phyloP scores from a whole-genome alignment of 2,113 vertebrate species.

The Gadus macrocephalus region DNA sequence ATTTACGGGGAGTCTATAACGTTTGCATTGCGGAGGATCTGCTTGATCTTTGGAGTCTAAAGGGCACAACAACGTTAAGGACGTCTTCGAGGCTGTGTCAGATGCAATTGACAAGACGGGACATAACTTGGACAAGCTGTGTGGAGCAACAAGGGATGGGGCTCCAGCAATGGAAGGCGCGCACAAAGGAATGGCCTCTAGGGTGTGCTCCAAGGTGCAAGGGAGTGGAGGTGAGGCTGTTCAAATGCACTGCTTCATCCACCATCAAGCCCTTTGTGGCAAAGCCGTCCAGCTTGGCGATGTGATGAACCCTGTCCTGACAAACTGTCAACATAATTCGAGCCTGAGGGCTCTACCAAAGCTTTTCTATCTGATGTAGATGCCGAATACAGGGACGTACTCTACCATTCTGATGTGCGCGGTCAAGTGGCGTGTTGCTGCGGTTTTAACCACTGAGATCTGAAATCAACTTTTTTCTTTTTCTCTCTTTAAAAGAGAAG shows the following conservation, averaged over 20 bases:
- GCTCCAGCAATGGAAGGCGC: neutral
- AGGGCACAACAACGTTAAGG: neutral
- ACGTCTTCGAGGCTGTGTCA: neutral
- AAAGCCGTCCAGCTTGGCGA: no score
- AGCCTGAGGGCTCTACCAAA: constrained; percentile 10
- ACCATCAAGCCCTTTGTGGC: neutral
- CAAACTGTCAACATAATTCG: neutral
- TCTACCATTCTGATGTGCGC: constrained; percentile 15
- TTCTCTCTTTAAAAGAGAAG: neutral
- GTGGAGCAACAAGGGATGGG: neutral
- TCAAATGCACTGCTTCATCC: neutral
- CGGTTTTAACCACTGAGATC: neutral
- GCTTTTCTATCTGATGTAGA: no score
- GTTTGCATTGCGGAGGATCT: constrained; percentile 27
- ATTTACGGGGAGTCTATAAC: constrained; percentile 17
- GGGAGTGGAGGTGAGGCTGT: neutral
- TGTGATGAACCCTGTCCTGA: no score
- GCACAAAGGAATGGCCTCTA: neutral
- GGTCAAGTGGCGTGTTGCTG: neutral
- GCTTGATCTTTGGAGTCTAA: constrained; percentile 17
- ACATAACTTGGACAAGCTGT: neutral
- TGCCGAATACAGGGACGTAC: constrained; percentile 2
- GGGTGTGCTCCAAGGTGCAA: no score
- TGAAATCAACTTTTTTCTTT: no score
- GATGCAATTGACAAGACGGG: constrained; percentile 5